Evolutionary conservation across 2,888 invertebrate species (phyloP), one percentile per base, ranked within the genome.

Genomic region (Caenorhabditis auriculariae): DNA sequence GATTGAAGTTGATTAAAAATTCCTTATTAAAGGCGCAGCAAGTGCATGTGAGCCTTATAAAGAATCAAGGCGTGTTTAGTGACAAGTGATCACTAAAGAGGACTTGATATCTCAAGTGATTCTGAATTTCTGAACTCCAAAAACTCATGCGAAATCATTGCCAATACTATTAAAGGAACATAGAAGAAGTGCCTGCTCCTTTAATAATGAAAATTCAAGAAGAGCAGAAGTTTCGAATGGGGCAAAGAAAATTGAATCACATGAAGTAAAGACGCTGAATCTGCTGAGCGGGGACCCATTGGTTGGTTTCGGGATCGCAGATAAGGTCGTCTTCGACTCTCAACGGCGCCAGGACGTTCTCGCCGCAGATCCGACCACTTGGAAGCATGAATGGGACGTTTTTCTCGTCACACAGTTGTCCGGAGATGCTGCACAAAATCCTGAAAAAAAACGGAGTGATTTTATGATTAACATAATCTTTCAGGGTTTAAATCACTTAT

Each of bases 211-310:
- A 45, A 28, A 7, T 43, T 24, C 26, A 24, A 42, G 19, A 17
- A n/a, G 23, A 32, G 19, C 15, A 42, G 41, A 42, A 21, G 27
- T 3, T 17, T 19, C 7, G 26, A 24, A 24, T 28, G 19, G 21
- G 37, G 15, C n/a, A 26, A 37, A 19, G 39, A 24, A 51, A 26
- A 29, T 21, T 15, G 50, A 42, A 57, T 87, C 87, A 96, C 94
- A 96, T 94, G 52, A 98, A 93, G 83, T 89, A 98, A 45, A 96
- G 94, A 85, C 95, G 94, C 82, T 94, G 93, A 44, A 91, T 89
- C 83, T 93, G 92, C 76, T 91, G 90, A 83, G 91, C 88, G 65
- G 89, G 88, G 85, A 89, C 96, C 70, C 89, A 88, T 82, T 93
- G 90, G 84, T 91, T 92, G 12, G 95, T 95, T 81, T 93, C 88